phyloP scores from a whole-genome alignment of 1,140 invertebrate species.

The Cryptotermes secundus region DNA sequence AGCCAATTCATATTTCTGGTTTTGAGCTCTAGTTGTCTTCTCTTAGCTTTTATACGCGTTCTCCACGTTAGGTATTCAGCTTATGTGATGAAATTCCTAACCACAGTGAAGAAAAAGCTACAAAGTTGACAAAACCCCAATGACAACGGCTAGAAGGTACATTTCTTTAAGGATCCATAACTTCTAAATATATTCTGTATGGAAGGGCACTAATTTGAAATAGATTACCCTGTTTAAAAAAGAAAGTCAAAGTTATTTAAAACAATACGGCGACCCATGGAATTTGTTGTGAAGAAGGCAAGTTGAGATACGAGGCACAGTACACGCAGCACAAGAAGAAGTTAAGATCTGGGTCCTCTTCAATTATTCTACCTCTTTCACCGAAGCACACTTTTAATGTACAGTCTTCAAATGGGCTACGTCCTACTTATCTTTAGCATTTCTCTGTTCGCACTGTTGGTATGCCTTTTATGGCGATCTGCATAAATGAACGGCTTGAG shows the following conservation, averaged over 20 bases:
- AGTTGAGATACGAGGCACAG: neutral
- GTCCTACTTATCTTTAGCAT: neutral
- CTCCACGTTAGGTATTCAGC: too few relatives aligned
- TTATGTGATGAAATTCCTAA: too few relatives aligned
- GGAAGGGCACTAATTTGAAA: neutral
- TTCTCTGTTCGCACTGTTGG: neutral
- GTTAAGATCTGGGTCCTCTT: neutral
- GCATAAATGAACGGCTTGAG: too few relatives aligned
- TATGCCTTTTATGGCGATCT: too few relatives aligned
- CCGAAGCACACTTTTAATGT: neutral
- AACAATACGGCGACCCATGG: neutral
- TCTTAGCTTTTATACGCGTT: too few relatives aligned
- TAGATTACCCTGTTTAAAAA: conserved; percentile 1
- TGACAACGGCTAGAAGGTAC: neutral
- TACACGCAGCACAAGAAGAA: neutral
- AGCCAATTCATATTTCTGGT: too few relatives aligned
- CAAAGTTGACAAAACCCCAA: neutral
- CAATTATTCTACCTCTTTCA: neutral
- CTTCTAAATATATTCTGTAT: neutral
- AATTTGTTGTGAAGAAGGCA: neutral
- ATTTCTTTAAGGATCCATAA: neutral
- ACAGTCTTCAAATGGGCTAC: neutral
- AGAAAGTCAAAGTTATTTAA: neutral
- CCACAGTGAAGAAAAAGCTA: neutral
- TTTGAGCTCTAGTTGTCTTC: too few relatives aligned